Evolutionary conservation across 92 coral and sea anemone species (phyloP), one percentile per base, ranked within the genome.

Genomic region (Palythoa grandis): DNA sequence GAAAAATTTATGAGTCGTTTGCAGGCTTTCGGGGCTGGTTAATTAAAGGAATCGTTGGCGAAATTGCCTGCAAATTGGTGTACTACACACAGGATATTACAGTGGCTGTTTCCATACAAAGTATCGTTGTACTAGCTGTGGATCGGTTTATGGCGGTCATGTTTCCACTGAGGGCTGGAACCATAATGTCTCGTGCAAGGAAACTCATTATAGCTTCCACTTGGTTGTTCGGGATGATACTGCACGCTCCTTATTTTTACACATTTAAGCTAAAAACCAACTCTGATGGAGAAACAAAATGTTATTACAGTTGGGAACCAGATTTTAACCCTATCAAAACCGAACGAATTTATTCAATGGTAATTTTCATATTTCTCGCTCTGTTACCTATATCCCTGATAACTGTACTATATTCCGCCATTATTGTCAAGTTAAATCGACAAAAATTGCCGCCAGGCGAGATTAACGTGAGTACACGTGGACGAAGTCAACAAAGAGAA

Each of bases 111-210:
- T 91, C 94, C 25, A 80, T 88, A 19, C 20, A 63, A 43, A 91
- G 94, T 52, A 88, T 87, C 53, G 84, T 91, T n/a, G 87, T 89
- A 17, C 78, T 91, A 57, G 87, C 94, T 9, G 74, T 79, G 25
- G 94, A 91, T 53, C 84, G 94, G 4, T 91, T 91, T 76, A 47
- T 87, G 38, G 94, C 94, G 5, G 94, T 91, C 22, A 87, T 91
- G 71, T 88, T 88, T 61, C 94, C 94, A n/a, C 82, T 91, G n/a
- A 53, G 77, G 74, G 94, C 91, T 15, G 82, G 92, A 15, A 53
- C 56, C 0, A 58, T 87, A 7, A 84, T 79, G 86, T 68, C 70
- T 19, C 56, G 79, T 14, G 56, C 77, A 43, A 83, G 91, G 37
- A 23, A 47, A 65, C 70, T 75, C n/a, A 74, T 74, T 63, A 86